Percentiles rank a stretch among this genome's conserved stretches.
These are phyloP conservation scores for Timandra comae DNA, from an alignment of 2,888 invertebrate species.

Conservation along the genomic window DNA sequence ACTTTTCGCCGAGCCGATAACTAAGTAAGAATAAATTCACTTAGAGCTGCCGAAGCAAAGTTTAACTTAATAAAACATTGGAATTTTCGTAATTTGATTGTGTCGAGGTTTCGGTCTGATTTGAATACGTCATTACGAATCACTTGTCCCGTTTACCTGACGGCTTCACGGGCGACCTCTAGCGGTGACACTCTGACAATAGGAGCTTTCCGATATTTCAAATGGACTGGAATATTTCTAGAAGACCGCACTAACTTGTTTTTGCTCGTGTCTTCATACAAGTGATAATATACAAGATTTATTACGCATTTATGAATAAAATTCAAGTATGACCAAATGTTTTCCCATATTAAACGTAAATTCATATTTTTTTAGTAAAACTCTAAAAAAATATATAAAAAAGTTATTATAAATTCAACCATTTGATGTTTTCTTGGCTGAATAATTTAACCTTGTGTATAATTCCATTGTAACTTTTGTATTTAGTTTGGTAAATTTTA, in stretches of 20 bases:
- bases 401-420: no score
- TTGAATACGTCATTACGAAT: slow-evolving; percentile 69
- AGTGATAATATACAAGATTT: no score
- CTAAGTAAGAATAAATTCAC: slow-evolving; percentile 76
- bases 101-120: slow-evolving; percentile 57
- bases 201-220: no score
- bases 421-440: slow-evolving; percentile 9
- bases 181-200: no score
- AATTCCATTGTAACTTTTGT: slow-evolving; percentile 25
- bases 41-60: slow-evolving; percentile 72
- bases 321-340: no score
- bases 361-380: no score
- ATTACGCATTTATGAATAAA: no score
- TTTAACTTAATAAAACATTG: slow-evolving; percentile 75
- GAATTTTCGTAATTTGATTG: slow-evolving; percentile 72
- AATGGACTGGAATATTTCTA: no score
- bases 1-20: slow-evolving; percentile 72
- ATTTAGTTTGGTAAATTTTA: slow-evolving; percentile 19
- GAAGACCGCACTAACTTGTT: no score
- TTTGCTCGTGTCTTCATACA: no score
- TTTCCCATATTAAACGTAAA: no score
- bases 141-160: slow-evolving; percentile 40
- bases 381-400: no score
- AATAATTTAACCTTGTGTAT: slow-evolving; percentile 14
- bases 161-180: slow-evolving; percentile 2